Conservation (phyloP, 1,140 invertebrate genomes). For the Drosophila lacteicornis region DNA sequence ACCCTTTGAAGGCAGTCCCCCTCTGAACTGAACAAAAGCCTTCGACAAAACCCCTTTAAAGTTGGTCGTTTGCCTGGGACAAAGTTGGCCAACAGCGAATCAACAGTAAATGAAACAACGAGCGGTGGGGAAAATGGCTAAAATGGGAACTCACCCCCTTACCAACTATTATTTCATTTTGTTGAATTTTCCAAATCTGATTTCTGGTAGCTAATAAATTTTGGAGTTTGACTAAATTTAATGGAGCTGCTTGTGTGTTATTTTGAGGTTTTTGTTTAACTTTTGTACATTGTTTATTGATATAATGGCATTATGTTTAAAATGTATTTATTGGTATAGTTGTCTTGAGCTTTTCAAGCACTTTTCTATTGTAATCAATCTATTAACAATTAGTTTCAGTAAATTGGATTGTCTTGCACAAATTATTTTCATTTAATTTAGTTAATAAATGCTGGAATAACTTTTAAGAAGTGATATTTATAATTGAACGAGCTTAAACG, state of each 20-base stretch:
- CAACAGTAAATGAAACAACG: constrained; percentile 57
- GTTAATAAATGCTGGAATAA: background rate
- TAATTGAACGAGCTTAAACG: background rate
- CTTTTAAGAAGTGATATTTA: background rate
- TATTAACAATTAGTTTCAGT: background rate
- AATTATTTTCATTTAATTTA: too few relatives aligned
- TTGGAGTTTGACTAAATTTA: constrained; percentile 13
- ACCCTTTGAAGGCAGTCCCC: constrained; percentile 2
- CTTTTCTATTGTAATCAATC: background rate
- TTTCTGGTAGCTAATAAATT: constrained; percentile 49
- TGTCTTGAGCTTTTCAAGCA: too few relatives aligned
- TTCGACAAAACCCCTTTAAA: constrained; percentile 53
- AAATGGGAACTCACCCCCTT: background rate
- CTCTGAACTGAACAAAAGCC: constrained; percentile 28
- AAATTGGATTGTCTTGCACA: background rate
- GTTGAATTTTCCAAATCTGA: constrained; percentile 47
- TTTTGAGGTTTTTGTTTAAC: background rate
- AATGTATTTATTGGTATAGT: background rate
- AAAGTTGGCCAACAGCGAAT: constrained; percentile 57
- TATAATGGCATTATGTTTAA: background rate
- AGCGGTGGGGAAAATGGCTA: background rate
- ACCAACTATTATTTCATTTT: constrained; percentile 38
- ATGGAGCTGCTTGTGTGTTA: constrained; percentile 21
- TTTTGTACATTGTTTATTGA: background rate
- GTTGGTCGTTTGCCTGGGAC: constrained; percentile 45